These are phyloP conservation scores for Bacillus rossius DNA, from an alignment of 1,140 invertebrate genomes.

Conservation along the genomic window DNA sequence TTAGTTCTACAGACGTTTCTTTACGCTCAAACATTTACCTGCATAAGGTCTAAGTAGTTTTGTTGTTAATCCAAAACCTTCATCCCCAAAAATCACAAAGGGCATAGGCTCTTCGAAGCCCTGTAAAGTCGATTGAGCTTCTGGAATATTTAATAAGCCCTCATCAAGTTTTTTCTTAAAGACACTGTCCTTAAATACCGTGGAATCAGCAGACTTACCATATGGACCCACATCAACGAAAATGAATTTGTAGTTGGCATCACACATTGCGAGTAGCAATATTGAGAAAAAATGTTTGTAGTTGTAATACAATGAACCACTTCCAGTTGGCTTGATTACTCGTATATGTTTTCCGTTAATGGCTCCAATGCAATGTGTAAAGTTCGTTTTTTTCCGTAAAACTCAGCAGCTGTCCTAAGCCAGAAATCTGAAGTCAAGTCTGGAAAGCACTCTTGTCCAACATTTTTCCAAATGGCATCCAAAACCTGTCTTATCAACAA, in stretches of 20 bases:
- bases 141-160: conserved; percentile 26
- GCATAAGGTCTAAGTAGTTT: conserved; percentile 38
- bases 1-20: conserved; percentile 37
- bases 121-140: background rate
- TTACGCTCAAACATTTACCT: conserved; percentile 25
- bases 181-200: conserved; percentile 31
- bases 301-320: conserved; percentile 35
- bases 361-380: conserved; percentile 18
- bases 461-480: conserved; percentile 4
- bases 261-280: conserved; percentile 38
- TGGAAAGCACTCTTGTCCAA: background rate
- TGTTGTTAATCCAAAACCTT: conserved; percentile 36
- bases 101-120: conserved; percentile 15
- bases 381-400: conserved; percentile 1
- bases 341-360: conserved; percentile 35
- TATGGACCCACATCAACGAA: conserved; percentile 35
- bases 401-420: conserved; percentile 5
- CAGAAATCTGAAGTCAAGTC: conserved; percentile 7
- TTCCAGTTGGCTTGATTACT: conserved; percentile 22
- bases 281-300: conserved; percentile 34
- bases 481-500: background rate
- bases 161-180: background rate
- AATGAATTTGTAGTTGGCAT: conserved; percentile 32
- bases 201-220: conserved; percentile 38
- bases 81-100: conserved; percentile 43